Percentiles rank a stretch among this genome's conserved stretches.
Conservation (phyloP, 2,797 vertebrate species). For the Poecilia velifera region DNA sequence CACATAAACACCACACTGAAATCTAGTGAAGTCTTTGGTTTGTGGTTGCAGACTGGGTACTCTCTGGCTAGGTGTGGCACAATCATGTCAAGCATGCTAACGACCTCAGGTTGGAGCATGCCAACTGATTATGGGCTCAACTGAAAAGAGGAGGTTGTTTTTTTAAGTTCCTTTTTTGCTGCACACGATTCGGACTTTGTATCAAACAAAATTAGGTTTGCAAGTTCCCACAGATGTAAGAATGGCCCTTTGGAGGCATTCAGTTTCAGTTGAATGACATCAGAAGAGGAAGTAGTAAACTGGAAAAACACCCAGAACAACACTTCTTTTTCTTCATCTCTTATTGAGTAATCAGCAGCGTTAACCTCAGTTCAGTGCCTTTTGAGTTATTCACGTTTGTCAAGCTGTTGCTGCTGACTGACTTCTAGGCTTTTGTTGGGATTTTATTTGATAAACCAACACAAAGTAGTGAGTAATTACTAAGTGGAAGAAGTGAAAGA, state of each 20-base stretch:
- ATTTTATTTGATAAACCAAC: neutral
- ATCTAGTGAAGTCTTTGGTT: neutral
- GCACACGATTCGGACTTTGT: neutral
- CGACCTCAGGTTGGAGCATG: conserved; percentile 24
- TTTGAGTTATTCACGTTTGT: neutral
- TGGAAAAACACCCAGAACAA: neutral
- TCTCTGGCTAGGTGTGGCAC: conserved; percentile 34
- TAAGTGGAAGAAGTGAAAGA: neutral
- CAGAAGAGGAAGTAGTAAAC: conserved; percentile 31
- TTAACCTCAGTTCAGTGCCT: neutral
- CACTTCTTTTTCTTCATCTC: neutral
- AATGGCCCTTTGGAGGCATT: neutral
- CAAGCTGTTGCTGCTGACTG: no score
- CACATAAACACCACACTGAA: neutral
- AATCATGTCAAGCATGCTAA: neutral
- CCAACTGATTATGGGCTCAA: neutral
- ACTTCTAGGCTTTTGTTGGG: neutral
- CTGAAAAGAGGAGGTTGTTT: neutral
- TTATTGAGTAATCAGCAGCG: neutral
- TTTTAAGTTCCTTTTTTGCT: neutral
- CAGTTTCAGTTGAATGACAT: neutral
- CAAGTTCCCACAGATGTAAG: neutral
- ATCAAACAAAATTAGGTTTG: conserved; percentile 7
- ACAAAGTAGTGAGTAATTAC: neutral
- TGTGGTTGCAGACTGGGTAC: neutral